Evolutionary conservation across 2,888 invertebrate genomes (phyloP), one percentile per base, ranked within the genome.

Genomic region (Monopis laevigella): DNA sequence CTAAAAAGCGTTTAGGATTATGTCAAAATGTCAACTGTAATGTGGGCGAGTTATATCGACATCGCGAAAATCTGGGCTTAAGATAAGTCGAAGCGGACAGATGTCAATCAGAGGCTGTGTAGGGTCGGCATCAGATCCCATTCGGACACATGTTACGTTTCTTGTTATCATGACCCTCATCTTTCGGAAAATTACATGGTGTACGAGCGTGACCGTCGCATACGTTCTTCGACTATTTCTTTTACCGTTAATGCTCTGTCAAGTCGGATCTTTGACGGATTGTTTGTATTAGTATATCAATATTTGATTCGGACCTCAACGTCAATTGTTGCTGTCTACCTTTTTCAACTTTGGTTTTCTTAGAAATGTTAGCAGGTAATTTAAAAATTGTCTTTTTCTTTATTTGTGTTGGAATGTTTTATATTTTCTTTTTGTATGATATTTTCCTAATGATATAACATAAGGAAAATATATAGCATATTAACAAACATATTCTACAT

Each of bases 121-220:
- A 29, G 29, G 19, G 29, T 18, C 29, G 40, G 13, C 48, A 53
- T 56, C 59, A 53, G 55, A 54, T 55, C 46, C 56, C 56, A 58
- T 51, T 59, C 48, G 58, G 64, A 63, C 65, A 62, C 68, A 61
- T 62, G 69, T 63, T 65, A 58, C 56, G 55, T 60, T 62, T 62
- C 62, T 63, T 65, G 66, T 57, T 65, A 67, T 69, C 67, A 56
- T 51, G 63, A 71, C 70, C 70, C 70, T 65, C 57, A 67, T 71
- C 70, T 68, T 54, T 57, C 55, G 57, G 65, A 64, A 63, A 69
- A 69, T 70, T 70, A 67, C 63, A 62, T 61, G 60, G 58, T 58
- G 55, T 61, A 62, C 51, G 59, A 55, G 50, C 47, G 48, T 58
- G 62, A 62, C 61, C 59, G 53, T 50, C 56, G 55, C 56, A 17